Percentiles rank a stretch among this genome's conserved stretches.
phyloP scores from a whole-genome alignment of 1,140 invertebrate genomes.

The Apolygus lucorum region DNA sequence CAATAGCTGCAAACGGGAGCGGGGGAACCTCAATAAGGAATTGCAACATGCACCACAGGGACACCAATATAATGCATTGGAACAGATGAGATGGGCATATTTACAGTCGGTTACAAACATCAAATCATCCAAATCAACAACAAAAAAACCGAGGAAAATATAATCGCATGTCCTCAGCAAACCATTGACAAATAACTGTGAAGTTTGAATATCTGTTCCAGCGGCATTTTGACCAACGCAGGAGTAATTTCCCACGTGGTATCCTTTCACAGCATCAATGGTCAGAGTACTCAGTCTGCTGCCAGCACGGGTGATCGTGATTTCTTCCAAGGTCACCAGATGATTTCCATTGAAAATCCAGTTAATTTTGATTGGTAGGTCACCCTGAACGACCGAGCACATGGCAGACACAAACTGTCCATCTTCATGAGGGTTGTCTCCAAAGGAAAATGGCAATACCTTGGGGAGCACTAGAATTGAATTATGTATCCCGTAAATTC shows the following conservation, averaged over 20 bases:
- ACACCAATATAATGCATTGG: not conserved
- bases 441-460: conserved; percentile 66
- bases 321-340: conserved; percentile 40
- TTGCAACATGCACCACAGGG: too few relatives aligned
- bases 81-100: not conserved
- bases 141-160: not conserved
- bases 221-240: conserved; percentile 65
- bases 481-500: too few relatives aligned
- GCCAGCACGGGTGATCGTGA: conserved; percentile 52
- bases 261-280: conserved; percentile 57
- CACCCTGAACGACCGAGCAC: conserved; percentile 64
- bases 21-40: too few relatives aligned
- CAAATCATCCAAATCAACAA: not conserved
- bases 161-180: too few relatives aligned
- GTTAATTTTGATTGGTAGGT: conserved; percentile 55
- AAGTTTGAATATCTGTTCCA: conserved; percentile 47
- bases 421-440: conserved; percentile 44
- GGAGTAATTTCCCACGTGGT: conserved; percentile 59
- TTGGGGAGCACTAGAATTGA: conserved; percentile 55
- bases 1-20: too few relatives aligned
- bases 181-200: conserved; percentile 34
- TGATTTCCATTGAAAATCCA: conserved; percentile 52
- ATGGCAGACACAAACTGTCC: conserved; percentile 44
- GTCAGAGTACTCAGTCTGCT: conserved; percentile 53
- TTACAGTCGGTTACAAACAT: too few relatives aligned